These are phyloP conservation scores for Rhagologus leucostigma DNA, from an alignment of 2,113 vertebrate genomes.

Conservation along the genomic window DNA sequence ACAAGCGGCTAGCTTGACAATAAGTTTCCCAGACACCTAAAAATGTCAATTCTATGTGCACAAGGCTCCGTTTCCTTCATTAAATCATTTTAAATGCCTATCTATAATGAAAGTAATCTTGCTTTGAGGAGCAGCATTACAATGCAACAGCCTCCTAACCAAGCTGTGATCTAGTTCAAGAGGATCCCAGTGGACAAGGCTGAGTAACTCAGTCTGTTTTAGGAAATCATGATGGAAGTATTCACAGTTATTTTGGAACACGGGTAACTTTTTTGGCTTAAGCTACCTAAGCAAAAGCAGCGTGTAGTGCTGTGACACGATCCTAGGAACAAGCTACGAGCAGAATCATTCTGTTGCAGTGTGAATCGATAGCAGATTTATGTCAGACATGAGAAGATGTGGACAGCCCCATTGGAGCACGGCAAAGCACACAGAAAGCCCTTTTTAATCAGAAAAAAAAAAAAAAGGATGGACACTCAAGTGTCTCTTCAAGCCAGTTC, in stretches of 20 bases:
- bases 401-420: not conserved
- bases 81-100: not conserved
- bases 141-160: not conserved
- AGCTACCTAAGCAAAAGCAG: not conserved
- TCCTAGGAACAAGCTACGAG: rapidly evolving
- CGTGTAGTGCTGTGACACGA: not conserved
- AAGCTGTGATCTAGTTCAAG: not conserved
- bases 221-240: not conserved
- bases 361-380: not conserved
- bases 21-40: not conserved
- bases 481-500: not conserved
- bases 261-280: not conserved
- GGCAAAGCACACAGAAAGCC: not conserved
- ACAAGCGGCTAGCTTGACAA: not conserved
- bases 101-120: not conserved
- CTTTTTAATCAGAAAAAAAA: not conserved
- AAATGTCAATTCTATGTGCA: not conserved
- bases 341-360: not conserved
- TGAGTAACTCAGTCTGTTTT: not conserved
- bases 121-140: not conserved
- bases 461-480: not conserved
- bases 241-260: not conserved
- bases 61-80: not conserved
- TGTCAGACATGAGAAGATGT: not conserved
- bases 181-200: not conserved